Conservation (phyloP, 1,140 invertebrate species). For the Pseudachorutes palmiensis region DNA sequence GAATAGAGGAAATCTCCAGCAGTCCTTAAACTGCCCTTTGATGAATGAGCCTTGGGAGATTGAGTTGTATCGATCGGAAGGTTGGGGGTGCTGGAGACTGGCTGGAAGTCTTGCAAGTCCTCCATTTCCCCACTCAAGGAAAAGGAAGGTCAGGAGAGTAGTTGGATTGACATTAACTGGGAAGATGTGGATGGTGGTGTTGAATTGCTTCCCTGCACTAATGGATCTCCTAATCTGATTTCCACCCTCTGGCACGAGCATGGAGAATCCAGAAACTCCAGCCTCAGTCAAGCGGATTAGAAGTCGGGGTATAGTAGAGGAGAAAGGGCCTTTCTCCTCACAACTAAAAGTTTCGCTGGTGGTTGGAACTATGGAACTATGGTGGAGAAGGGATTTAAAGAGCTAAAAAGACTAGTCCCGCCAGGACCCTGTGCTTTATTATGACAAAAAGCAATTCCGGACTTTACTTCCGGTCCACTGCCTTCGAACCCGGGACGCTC, state of each 20-base stretch:
- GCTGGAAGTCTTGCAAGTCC: background rate
- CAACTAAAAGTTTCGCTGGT: background rate
- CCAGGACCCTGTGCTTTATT: too few relatives aligned
- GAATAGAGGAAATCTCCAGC: constrained; percentile 22
- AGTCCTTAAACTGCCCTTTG: too few relatives aligned
- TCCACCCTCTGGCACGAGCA: constrained; percentile 35
- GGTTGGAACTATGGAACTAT: background rate
- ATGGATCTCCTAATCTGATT: constrained; percentile 39
- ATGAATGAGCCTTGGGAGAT: constrained; percentile 27
- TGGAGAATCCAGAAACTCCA: too few relatives aligned
- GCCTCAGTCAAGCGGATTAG: too few relatives aligned
- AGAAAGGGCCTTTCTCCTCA: background rate
- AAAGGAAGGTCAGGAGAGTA: too few relatives aligned
- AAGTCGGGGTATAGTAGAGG: too few relatives aligned
- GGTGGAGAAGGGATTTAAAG: background rate
- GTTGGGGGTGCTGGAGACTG: background rate
- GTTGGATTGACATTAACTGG: constrained; percentile 2
- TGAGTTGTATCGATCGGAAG: constrained; percentile 24
- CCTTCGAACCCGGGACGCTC: background rate
- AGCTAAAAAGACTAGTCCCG: constrained; percentile 5
- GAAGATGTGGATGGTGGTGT: constrained; percentile 31
- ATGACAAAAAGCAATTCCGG: constrained; percentile 25
- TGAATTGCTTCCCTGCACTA: constrained; percentile 38
- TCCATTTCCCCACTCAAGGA: background rate
- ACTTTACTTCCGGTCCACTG: constrained; percentile 37